phyloP scores from a whole-genome alignment of 2,113 vertebrate species.

The Trochalopteron elliotii region DNA sequence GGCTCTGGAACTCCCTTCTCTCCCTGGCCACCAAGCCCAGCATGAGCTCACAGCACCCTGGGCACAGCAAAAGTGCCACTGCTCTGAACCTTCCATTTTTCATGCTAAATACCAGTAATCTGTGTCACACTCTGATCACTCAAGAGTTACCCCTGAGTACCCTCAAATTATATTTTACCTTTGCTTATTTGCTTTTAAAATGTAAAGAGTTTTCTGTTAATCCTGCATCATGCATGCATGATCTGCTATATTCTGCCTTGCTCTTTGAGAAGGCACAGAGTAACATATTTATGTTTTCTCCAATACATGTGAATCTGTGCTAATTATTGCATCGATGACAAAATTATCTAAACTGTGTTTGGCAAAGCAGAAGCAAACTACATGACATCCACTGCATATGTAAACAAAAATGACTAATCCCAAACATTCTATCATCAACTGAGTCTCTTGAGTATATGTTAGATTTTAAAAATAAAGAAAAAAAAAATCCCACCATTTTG shows the following conservation, averaged over 20 bases:
- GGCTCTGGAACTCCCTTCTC: not conserved
- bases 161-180: not conserved
- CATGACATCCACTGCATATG: not conserved
- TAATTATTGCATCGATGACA: constrained; percentile 21
- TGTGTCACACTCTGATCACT: not conserved
- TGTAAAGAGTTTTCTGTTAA: not conserved
- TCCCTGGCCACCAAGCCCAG: no score
- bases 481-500: not conserved
- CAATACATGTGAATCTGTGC: not conserved
- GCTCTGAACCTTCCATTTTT: not conserved
- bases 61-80: not conserved
- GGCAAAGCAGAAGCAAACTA: not conserved
- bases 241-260: not conserved
- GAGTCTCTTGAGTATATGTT: not conserved
- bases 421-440: constrained; percentile 1
- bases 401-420: constrained; percentile 3
- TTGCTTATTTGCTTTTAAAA: not conserved
- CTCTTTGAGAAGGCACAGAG: not conserved
- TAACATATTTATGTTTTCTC: not conserved
- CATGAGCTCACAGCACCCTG: not conserved
- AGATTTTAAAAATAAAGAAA: not conserved
- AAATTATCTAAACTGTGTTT: constrained; percentile 30
- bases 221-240: not conserved
- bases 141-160: accelerated
- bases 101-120: accelerated